phyloP scores from a whole-genome alignment of 2,797 vertebrate species.

The Dallia pectoralis region DNA sequence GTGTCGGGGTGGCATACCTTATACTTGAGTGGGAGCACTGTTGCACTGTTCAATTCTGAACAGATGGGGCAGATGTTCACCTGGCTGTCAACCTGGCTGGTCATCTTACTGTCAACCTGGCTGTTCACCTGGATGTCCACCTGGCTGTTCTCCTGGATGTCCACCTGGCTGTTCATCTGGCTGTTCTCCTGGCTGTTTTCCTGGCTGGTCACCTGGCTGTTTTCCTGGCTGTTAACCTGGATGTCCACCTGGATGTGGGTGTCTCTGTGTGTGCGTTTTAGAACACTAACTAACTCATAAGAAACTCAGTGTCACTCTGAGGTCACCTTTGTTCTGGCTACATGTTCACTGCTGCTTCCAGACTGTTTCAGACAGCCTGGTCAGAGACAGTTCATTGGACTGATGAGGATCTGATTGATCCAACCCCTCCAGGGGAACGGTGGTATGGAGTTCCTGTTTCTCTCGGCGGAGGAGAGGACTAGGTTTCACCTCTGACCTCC shows the following conservation, averaged over 20 bases:
- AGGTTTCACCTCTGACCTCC: constrained; percentile 37
- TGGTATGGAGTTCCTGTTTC: constrained; percentile 55
- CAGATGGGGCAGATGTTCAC: constrained; percentile 28
- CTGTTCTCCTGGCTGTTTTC: neutral
- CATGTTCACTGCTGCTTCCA: constrained; percentile 61
- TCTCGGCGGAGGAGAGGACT: constrained; percentile 20
- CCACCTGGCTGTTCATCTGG: too few species aligned
- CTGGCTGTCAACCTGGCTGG: too few species aligned
- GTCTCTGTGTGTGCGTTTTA: constrained; percentile 3
- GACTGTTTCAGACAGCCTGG: constrained; percentile 14
- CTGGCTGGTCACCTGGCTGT: neutral
- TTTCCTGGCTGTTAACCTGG: too few species aligned
- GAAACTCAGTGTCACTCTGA: neutral
- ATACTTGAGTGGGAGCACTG: constrained; percentile 48
- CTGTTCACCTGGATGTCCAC: neutral
- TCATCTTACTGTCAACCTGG: too few species aligned
- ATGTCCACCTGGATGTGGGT: constrained; percentile 18
- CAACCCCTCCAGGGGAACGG: constrained; percentile 25
- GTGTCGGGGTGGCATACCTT: constrained; percentile 8
- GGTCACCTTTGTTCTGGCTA: constrained; percentile 38
- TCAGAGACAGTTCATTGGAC: constrained; percentile 22
- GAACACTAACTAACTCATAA: constrained; percentile 3
- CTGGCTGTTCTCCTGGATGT: too few species aligned
- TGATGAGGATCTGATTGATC: neutral
- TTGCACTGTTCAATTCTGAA: constrained; percentile 57